A percentile compares a stretch with the other conserved stretches of the same genome.
These are phyloP conservation scores for Baccha elongata DNA, from an alignment of 2,888 invertebrate genomes.

Conservation along the genomic window DNA sequence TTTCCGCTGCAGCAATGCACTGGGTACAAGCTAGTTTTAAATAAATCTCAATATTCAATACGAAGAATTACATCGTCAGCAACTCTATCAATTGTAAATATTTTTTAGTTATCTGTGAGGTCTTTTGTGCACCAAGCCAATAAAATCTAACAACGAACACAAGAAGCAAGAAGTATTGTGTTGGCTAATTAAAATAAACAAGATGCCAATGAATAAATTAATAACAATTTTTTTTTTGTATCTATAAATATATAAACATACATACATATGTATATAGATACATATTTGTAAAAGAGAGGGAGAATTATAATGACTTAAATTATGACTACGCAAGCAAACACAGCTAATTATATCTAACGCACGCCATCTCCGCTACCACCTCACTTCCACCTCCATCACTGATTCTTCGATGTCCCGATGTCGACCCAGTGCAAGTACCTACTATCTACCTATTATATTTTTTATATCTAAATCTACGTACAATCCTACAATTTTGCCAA, in stretches of 20 bases:
- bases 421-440: too few species aligned
- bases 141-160: not conserved
- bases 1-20: too few species aligned
- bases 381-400: not conserved
- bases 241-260: conserved; percentile 25
- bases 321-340: conserved; percentile 49
- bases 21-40: too few species aligned
- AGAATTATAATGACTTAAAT: conserved; percentile 56
- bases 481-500: not conserved
- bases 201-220: conserved; percentile 51
- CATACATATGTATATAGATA: conserved; percentile 6
- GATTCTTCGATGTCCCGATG: not conserved
- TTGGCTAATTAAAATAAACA: conserved; percentile 52
- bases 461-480: not conserved
- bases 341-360: conserved; percentile 58
- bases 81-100: too few species aligned
- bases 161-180: conserved; percentile 27
- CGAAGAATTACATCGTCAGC: too few species aligned
- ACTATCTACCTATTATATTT: not conserved
- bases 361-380: conserved; percentile 15
- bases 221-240: conserved; percentile 26
- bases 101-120: not conserved
- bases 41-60: too few species aligned
- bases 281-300: not conserved
- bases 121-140: not conserved